These are phyloP conservation scores for Callospermophilus lateralis DNA, from an alignment of 2,113 vertebrate species.

Conservation along the genomic window DNA sequence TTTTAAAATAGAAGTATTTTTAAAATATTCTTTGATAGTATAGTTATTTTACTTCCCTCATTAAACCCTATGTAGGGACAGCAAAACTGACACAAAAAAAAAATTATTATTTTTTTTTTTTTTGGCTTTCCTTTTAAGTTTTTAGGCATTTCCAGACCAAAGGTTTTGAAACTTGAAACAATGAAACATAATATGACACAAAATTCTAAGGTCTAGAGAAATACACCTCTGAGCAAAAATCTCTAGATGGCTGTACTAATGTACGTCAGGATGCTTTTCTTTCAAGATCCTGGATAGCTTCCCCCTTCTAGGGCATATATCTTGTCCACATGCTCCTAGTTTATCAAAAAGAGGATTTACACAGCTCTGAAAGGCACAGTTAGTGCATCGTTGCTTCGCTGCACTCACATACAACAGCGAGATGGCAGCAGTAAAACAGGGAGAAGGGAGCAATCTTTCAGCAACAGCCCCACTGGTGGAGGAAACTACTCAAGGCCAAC, in stretches of 20 bases:
- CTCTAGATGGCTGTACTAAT: background rate
- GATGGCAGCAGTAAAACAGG: conserved; percentile 1
- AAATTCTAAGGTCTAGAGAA: conserved; percentile 55
- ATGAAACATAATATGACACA: background rate
- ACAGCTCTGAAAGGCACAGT: conserved; percentile 9
- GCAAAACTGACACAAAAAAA: background rate
- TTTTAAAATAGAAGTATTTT: background rate
- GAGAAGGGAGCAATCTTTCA: conserved; percentile 48
- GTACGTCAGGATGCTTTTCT: background rate
- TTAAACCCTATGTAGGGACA: conserved; percentile 41
- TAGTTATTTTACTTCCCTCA: conserved; percentile 17
- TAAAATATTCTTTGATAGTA: conserved; percentile 10
- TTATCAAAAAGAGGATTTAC: conserved; percentile 62
- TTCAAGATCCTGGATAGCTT: background rate
- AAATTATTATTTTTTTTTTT: background rate
- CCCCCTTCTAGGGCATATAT: background rate
- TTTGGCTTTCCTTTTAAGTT: conserved; percentile 24
- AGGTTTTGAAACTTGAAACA: conserved; percentile 49
- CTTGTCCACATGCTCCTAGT: background rate
- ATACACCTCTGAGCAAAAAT: conserved; percentile 37
- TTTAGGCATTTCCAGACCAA: conserved; percentile 34
- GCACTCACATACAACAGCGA: conserved; percentile 28
- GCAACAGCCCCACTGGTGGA: background rate
- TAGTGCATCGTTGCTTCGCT: conserved; percentile 37
- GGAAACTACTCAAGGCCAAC: background rate